Conservation (phyloP, 2,797 vertebrate genomes). For the Dipus sagitta region DNA sequence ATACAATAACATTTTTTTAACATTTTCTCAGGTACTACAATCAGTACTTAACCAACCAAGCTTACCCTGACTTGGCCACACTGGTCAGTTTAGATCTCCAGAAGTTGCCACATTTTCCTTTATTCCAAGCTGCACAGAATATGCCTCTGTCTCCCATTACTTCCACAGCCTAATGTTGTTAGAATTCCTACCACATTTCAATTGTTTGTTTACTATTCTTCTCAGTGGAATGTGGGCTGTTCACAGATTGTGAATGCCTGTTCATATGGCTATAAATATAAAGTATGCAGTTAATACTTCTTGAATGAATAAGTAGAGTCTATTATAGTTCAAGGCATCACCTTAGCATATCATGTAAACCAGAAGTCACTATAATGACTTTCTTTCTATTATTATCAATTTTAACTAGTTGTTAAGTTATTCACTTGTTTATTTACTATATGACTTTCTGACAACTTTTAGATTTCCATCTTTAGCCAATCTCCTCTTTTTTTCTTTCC, state of each 20-base stretch:
- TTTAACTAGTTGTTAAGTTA: not conserved
- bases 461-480: not conserved
- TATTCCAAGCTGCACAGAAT: not conserved
- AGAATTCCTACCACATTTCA: conserved; percentile 46
- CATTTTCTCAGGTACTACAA: not conserved
- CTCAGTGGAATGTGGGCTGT: not conserved
- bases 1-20: not conserved
- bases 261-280: conserved; percentile 32
- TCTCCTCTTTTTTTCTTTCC: not conserved
- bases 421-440: not conserved
- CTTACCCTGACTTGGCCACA: not conserved
- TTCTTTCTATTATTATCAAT: not conserved
- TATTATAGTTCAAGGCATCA: not conserved
- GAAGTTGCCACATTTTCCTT: not conserved
- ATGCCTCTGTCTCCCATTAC: not conserved
- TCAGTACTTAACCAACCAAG: not conserved
- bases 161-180: conserved; percentile 7
- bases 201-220: conserved; percentile 59
- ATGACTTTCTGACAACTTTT: not conserved
- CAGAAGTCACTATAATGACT: not conserved
- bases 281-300: conserved; percentile 4
- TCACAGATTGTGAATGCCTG: conserved; percentile 44
- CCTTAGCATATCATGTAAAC: not conserved
- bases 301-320: conserved; percentile 38
- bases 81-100: not conserved